These are phyloP conservation scores for Heteromurus nitidus DNA, from an alignment of 2,888 invertebrate species.

Conservation along the genomic window DNA sequence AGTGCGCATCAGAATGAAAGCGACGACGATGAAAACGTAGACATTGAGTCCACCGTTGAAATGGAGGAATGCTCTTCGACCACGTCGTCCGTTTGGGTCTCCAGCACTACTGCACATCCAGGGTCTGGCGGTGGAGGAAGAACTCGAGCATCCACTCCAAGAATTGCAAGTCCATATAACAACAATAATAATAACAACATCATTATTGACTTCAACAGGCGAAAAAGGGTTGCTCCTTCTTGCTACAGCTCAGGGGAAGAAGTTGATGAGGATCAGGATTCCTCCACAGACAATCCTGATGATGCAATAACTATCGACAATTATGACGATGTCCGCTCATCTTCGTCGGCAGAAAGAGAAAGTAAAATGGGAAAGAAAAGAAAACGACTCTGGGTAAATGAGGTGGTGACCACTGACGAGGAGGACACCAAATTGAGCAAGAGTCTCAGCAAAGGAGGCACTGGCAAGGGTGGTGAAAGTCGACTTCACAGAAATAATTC, in stretches of 20 bases:
- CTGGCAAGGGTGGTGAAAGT: not conserved
- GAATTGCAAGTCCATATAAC: not conserved
- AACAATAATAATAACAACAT: constrained; percentile 28
- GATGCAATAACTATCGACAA: constrained; percentile 20
- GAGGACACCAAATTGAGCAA: constrained; percentile 27
- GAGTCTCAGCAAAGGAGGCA: constrained; percentile 5
- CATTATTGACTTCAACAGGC: constrained; percentile 10
- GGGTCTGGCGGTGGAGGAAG: not conserved
- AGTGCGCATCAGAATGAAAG: constrained; percentile 57
- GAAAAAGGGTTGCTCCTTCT: constrained; percentile 6
- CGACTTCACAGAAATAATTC: constrained; percentile 14
- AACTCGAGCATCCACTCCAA: constrained; percentile 16
- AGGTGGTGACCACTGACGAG: constrained; percentile 44
- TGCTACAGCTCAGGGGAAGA: constrained; percentile 49
- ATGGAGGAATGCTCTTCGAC: constrained; percentile 76
- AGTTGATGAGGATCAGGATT: constrained; percentile 1
- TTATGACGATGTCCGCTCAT: constrained; percentile 24
- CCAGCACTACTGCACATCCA: constrained; percentile 40
- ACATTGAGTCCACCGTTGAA: constrained; percentile 91
- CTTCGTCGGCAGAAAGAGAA: constrained; percentile 15
- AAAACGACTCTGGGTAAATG: constrained; percentile 48
- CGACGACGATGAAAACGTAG: constrained; percentile 88
- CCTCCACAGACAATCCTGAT: constrained; percentile 51
- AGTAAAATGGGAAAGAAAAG: constrained; percentile 16
- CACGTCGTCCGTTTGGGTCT: constrained; percentile 63